Base-by-base conservation (phyloP, 2,888 invertebrate species). In the Eurois occulta region DNA sequence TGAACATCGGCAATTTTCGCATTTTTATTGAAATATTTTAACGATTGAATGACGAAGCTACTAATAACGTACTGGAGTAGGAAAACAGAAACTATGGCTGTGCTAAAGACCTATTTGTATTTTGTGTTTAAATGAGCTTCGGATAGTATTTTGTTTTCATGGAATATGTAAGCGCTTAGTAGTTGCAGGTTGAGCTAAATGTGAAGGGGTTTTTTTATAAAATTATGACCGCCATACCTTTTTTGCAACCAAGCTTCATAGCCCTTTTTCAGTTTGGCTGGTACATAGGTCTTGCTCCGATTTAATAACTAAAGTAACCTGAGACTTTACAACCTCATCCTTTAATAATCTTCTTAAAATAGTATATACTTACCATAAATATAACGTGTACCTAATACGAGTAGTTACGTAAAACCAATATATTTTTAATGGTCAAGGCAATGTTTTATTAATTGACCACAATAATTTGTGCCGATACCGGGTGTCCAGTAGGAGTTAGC, bases 21-120 rank as follows among this genome's bases (percentile, higher is more conserved):
- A 75, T 70, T 80, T 78, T 77, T 77, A 77, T 80, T 80, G 67
- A 84, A 78, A 76, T 78, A 75, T 79, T 77, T 68, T 58, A 48
- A 46, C 58, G 35, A 52, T 62, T 35, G 62, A 65, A 74, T 65
- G 35, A 58, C 46, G 21, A 13, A 18, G 64, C 35, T 71, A 62
- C 69, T 75, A n/a, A 71, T 72, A 58, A 41, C 7, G 6, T 10
- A 18, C 18, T 35, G 24, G 55, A 58, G 28, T 43, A 35, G 10
- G 3, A 48, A 75, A 52, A 52, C 46, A 43, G 28, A 38, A 60
- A 32, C 52, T 28, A 66, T 35, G 18, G 11, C 21, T 11, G n/a
- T 62, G 2, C 13, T 35, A 6, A 41, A 3, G 13, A 10, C 2
- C 2, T 28, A 10, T 28, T 41, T 28, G 2, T 2, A 1, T 32